A percentile compares a stretch with the other conserved stretches of the same genome.
Conservation (phyloP, 2,797 vertebrate genomes). For the Hirundo rustica region DNA sequence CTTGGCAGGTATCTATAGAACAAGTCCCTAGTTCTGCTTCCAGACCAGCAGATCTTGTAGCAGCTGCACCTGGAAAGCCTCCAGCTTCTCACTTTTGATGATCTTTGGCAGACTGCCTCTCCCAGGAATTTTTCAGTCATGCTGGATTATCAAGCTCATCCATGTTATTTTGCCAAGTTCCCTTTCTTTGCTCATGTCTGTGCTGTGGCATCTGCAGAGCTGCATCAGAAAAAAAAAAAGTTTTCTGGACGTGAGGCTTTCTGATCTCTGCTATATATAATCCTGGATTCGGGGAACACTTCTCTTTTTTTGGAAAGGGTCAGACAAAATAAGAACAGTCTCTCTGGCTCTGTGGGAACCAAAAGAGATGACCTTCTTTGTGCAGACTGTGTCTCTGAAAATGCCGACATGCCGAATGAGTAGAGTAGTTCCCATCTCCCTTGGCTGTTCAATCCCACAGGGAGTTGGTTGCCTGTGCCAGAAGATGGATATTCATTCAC, state of each 20-base stretch:
- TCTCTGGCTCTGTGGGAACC: constrained; percentile 8
- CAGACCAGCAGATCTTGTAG: constrained; percentile 71
- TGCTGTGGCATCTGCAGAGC: constrained; percentile 63
- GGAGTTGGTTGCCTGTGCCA: neutral
- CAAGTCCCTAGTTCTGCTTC: constrained; percentile 63
- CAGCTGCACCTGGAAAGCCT: constrained; percentile 71
- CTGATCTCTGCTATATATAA: constrained; percentile 40
- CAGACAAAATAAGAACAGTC: constrained; percentile 14
- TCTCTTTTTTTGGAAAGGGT: neutral
- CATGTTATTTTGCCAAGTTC: constrained; percentile 67
- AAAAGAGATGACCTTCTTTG: constrained; percentile 10
- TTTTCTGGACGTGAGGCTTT: constrained; percentile 47
- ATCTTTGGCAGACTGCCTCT: constrained; percentile 70
- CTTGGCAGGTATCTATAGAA: constrained; percentile 70
- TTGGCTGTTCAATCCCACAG: neutral
- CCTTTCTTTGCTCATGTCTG: constrained; percentile 54
- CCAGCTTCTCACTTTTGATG: constrained; percentile 70
- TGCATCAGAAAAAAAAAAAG: constrained; percentile 34
- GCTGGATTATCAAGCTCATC: constrained; percentile 69
- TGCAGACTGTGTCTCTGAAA: neutral
- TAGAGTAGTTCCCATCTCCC: neutral
- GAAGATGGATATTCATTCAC: neutral
- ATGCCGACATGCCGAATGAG: neutral
- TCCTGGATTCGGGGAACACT: neutral
- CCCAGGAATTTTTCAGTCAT: constrained; percentile 71